These are phyloP conservation scores for Chloroceryle amazona DNA, from an alignment of 2,797 vertebrate species.

Conservation along the genomic window DNA sequence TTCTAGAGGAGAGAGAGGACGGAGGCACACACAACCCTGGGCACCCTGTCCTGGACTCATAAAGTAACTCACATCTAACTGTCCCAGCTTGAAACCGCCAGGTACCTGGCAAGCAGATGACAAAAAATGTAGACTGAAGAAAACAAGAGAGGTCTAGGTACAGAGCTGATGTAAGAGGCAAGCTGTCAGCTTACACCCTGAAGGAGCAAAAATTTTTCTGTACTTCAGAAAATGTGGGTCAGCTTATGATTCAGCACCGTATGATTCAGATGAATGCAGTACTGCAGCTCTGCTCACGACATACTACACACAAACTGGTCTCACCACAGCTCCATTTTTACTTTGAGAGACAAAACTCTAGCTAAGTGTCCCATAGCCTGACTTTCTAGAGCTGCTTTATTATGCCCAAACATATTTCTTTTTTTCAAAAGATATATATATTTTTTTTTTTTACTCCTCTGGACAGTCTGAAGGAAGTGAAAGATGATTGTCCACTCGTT, in stretches of 20 bases:
- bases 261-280: accelerated
- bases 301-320: accelerated
- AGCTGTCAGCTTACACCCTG: background rate
- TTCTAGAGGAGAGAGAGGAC: background rate
- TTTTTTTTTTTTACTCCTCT: background rate
- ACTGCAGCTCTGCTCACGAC: accelerated
- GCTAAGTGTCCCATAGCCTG: background rate
- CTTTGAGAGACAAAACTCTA: background rate
- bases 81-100: background rate
- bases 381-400: background rate
- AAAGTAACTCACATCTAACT: background rate
- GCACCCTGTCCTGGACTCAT: background rate
- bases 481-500: background rate
- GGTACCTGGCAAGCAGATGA: background rate
- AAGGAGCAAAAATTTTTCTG: background rate
- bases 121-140: background rate
- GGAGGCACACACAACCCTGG: background rate
- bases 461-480: background rate
- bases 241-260: background rate
- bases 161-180: background rate
- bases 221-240: background rate
- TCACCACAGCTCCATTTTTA: background rate
- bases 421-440: background rate
- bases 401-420: background rate
- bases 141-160: background rate